phyloP scores from a whole-genome alignment of 2,888 invertebrate genomes.

The Gandaritis pyraliata region DNA sequence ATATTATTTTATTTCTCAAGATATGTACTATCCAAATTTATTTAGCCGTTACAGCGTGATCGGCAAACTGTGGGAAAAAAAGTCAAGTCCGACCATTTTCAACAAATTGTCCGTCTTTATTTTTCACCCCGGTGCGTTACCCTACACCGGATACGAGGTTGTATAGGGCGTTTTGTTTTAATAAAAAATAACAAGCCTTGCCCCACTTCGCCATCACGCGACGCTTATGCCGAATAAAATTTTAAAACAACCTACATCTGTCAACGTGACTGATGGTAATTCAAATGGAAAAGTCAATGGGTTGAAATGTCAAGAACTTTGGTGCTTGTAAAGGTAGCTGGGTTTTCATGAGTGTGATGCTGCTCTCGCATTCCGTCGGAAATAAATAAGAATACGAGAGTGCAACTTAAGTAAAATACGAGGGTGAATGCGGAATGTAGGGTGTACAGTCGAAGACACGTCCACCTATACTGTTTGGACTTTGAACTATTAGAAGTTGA shows the following conservation, averaged over 20 bases:
- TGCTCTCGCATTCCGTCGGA: neutral
- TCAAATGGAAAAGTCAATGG: conserved; percentile 4
- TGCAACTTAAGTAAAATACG: too few species aligned
- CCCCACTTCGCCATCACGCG: conserved; percentile 49
- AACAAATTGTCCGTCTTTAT: neutral
- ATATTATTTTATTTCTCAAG: too few species aligned
- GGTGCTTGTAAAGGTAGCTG: neutral
- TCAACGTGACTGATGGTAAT: conserved; percentile 22
- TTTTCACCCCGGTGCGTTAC: neutral
- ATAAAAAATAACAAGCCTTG: conserved; percentile 48
- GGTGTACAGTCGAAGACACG: too few species aligned
- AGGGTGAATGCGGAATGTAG: too few species aligned
- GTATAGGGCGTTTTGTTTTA: conserved; percentile 33
- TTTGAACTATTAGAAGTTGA: too few species aligned
- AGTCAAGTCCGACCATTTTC: neutral
- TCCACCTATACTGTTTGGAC: too few species aligned
- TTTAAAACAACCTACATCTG: conserved; percentile 39
- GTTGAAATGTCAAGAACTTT: conserved; percentile 19
- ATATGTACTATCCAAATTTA: too few species aligned
- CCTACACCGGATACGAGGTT: conserved; percentile 23
- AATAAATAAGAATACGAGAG: neutral
- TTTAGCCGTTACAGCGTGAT: too few species aligned
- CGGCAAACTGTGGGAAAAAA: neutral
- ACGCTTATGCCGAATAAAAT: conserved; percentile 45
- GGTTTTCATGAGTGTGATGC: neutral